phyloP scores from a whole-genome alignment of 2,888 invertebrate species.

The Idaea straminata region DNA sequence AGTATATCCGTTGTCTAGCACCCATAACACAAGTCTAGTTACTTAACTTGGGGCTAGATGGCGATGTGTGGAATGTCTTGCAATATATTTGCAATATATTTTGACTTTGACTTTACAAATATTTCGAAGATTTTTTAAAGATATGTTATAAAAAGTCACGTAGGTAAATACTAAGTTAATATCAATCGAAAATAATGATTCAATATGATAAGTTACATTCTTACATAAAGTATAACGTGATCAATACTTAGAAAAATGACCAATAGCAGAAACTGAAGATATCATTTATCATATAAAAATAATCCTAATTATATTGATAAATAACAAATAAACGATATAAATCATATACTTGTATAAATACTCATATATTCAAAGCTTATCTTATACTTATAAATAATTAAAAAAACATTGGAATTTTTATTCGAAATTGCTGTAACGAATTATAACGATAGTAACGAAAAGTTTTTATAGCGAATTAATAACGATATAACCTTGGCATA shows the following conservation, averaged over 20 bases:
- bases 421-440: background rate
- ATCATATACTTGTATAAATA: background rate
- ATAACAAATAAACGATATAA: background rate
- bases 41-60: too few relatives aligned
- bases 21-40: too few relatives aligned
- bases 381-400: background rate
- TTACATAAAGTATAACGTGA: background rate
- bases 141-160: too few relatives aligned
- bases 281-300: conserved; percentile 16
- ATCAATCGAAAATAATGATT: background rate
- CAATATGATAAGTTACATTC: background rate
- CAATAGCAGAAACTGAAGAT: background rate
- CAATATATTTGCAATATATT: too few relatives aligned
- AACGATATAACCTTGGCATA: background rate
- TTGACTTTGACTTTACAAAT: too few relatives aligned
- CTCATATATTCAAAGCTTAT: background rate
- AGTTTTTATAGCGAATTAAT: conserved; percentile 3
- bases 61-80: too few relatives aligned
- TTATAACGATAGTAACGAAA: background rate
- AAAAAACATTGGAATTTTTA: background rate
- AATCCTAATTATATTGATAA: background rate
- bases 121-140: too few relatives aligned
- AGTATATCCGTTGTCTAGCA: too few relatives aligned
- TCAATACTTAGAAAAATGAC: background rate
- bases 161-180: background rate